Evolutionary conservation across 2,113 vertebrate genomes (phyloP).

Genomic region (Calyptomena viridis): DNA sequence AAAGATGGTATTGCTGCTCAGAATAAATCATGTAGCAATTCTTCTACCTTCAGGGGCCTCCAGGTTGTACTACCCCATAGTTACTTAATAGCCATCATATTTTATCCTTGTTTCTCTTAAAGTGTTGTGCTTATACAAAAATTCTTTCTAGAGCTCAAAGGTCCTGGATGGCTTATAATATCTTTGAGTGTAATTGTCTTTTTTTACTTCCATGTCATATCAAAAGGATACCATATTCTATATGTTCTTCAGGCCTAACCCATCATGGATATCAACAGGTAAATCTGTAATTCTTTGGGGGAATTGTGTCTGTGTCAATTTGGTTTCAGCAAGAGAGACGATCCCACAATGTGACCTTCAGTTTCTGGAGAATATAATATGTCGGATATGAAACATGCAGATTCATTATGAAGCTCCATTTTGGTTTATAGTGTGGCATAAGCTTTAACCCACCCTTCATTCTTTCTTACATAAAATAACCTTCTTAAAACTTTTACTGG

Average conservation of each 20-base stretch:
- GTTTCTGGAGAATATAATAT: neutral
- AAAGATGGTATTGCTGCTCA: neutral
- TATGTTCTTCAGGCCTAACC: neutral
- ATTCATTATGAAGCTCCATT: neutral
- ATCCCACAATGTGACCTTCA: neutral
- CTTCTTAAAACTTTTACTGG: neutral
- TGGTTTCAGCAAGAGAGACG: neutral
- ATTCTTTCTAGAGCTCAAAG: neutral
- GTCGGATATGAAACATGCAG: neutral
- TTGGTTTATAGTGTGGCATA: neutral
- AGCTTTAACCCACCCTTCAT: neutral
- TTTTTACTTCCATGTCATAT: neutral
- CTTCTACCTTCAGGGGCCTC: neutral
- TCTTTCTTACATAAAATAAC: neutral
- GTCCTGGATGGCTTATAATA: neutral
- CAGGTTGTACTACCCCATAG: neutral
- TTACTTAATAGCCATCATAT: neutral
- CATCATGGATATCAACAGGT: fast-evolving
- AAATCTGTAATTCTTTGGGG: neutral
- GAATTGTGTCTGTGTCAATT: neutral
- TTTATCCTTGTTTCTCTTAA: neutral
- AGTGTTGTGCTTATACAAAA: neutral
- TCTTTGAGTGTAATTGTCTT: neutral
- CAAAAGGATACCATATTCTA: neutral
- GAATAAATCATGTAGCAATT: neutral